phyloP scores from a whole-genome alignment of 1,140 invertebrate genomes.

The Drosophila leontia region DNA sequence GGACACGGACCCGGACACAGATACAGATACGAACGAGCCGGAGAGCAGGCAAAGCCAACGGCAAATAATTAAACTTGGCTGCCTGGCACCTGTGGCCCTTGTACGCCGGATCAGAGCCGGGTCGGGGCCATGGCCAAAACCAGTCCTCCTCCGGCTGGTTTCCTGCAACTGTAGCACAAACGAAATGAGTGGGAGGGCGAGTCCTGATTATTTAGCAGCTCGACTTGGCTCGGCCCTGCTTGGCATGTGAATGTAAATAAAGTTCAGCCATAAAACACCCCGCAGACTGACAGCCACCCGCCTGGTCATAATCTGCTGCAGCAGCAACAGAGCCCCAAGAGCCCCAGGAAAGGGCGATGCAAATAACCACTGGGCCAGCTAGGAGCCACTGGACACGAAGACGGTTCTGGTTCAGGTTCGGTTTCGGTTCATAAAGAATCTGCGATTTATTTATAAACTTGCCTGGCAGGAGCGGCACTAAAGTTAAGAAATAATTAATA shows the following conservation, averaged over 20 bases:
- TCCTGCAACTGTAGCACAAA: conserved; percentile 58
- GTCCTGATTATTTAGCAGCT: conserved; percentile 50
- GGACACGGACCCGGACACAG: conserved; percentile 20
- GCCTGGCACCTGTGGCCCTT: conserved; percentile 71
- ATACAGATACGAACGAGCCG: conserved; percentile 25
- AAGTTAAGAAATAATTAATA: conserved; percentile 78
- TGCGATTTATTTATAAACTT: conserved; percentile 72
- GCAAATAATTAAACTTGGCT: conserved; percentile 79
- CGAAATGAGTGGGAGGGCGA: conserved; percentile 33
- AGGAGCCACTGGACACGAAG: conserved; percentile 15
- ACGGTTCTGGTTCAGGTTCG: conserved; percentile 5
- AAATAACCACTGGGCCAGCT: conserved; percentile 37
- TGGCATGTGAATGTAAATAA: conserved; percentile 75
- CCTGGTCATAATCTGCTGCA: conserved; percentile 55
- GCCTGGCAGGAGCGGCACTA: conserved; percentile 21
- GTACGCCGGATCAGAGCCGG: conserved; percentile 40
- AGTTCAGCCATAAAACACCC: conserved; percentile 73
- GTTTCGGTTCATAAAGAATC: conserved; percentile 32
- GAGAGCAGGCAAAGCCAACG: conserved; percentile 44
- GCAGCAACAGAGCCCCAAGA: conserved; percentile 30
- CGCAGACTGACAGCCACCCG: conserved; percentile 60
- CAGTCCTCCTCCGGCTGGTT: conserved; percentile 3
- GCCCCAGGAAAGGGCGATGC: conserved; percentile 17
- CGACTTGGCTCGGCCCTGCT: conserved; percentile 9
- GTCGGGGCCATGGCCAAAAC: conserved; percentile 41